phyloP scores from a whole-genome alignment of 2,888 invertebrate species.

The Amiota mariae region DNA sequence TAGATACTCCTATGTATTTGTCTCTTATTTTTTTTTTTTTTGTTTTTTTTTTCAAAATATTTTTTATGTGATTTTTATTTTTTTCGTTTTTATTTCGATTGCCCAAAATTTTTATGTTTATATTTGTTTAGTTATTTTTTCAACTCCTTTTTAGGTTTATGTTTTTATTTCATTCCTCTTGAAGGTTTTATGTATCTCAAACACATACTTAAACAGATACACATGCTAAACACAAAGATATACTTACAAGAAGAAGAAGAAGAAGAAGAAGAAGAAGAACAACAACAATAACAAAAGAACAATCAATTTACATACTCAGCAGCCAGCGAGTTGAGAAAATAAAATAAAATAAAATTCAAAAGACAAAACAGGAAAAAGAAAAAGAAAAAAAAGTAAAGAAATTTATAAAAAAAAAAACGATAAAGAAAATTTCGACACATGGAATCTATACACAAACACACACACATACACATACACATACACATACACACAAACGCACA shows the following conservation, averaged over 20 bases:
- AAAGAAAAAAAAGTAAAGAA: slow-evolving; percentile 8
- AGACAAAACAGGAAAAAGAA: not conserved
- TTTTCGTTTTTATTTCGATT: not conserved
- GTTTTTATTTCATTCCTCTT: not conserved
- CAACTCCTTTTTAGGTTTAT: not conserved
- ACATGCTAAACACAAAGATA: no score
- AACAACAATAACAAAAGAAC: slow-evolving; percentile 3
- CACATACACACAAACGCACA: not conserved
- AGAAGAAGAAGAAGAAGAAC: slow-evolving; percentile 1
- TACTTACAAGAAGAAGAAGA: not conserved
- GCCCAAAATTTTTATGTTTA: slow-evolving; percentile 1
- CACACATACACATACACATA: not conserved
- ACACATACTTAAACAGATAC: no score
- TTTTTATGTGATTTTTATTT: not conserved
- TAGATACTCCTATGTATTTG: not conserved
- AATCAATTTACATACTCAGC: slow-evolving; percentile 19
- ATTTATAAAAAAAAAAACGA: not conserved
- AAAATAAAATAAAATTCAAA: not conserved
- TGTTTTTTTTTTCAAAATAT: not conserved
- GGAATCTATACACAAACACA: not conserved
- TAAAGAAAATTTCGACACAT: not conserved
- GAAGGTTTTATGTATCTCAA: slow-evolving; percentile 3
- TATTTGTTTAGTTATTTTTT: not conserved
- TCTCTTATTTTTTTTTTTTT: not conserved
- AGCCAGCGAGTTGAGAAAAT: not conserved